Evolutionary conservation across 2,797 vertebrate species (phyloP).

Genomic region (Sebastes paucispinis): DNA sequence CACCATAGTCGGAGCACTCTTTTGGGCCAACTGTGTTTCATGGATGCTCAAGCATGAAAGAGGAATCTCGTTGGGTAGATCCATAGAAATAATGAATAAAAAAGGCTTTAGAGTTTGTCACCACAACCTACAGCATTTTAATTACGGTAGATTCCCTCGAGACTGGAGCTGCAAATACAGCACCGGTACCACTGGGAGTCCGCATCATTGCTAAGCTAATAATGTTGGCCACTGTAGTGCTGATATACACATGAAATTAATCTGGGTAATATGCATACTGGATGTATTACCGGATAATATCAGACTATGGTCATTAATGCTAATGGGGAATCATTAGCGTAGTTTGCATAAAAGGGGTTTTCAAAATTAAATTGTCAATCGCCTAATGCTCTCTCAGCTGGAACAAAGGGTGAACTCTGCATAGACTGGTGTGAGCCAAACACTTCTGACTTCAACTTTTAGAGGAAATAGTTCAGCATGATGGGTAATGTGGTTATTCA

Average conservation of each 20-base stretch:
- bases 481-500: background rate
- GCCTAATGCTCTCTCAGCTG: slow-evolving; percentile 19
- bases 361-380: slow-evolving; percentile 50
- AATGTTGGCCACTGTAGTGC: slow-evolving; percentile 60
- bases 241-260: slow-evolving; percentile 62
- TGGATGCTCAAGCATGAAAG: slow-evolving; percentile 78
- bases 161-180: slow-evolving; percentile 53
- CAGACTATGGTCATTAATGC: slow-evolving; percentile 56
- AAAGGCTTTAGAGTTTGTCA: slow-evolving; percentile 61
- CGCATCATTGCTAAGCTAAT: slow-evolving; percentile 58
- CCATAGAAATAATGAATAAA: slow-evolving; percentile 81
- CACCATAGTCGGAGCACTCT: slow-evolving; percentile 49
- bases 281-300: slow-evolving; percentile 64
- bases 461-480: background rate
- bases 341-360: slow-evolving; percentile 49
- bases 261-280: slow-evolving; percentile 58
- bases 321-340: slow-evolving; percentile 58
- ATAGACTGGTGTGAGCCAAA: background rate
- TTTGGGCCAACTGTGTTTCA: slow-evolving; percentile 75
- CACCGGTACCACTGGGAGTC: slow-evolving; percentile 32
- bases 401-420: background rate
- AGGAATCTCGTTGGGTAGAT: slow-evolving; percentile 77
- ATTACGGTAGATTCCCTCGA: slow-evolving; percentile 64
- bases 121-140: slow-evolving; percentile 71
- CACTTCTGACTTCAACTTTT: background rate